Base-by-base conservation (phyloP, 2,888 invertebrate species). In the Steinernema hermaphroditum region DNA sequence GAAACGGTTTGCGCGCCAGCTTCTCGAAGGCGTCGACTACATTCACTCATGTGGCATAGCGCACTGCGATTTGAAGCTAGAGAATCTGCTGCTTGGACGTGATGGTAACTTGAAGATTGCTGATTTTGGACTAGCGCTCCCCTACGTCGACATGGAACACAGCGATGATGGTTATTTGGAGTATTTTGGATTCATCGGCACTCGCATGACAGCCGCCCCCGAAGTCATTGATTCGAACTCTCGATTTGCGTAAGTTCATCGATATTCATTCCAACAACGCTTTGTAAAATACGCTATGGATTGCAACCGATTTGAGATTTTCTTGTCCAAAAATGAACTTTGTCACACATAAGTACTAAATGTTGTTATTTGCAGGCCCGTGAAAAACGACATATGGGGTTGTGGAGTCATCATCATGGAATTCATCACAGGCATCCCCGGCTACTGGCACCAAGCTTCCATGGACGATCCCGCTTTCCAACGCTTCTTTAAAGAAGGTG, bases 61-160 rank as follows among this genome's bases (percentile, higher is more conserved):
- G 4, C 54, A 54, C 54, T 54, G 54, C 27, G 54, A 54, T 27
- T 6, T 54, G n/a, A 54, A 54, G 27, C 16, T 54, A 22, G 54
- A 54, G 27, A 54, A 54, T 24, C 27, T 54, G 22, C 54, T 54
- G 22, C 54, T 54, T 22, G 54, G 54, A 54, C 22, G 27, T 6
- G 46, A 74, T 22, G 81, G 81, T 12, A 9, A 72, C 27, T 79
- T 87, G 24, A 87, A 87, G 75, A 86, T 86, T 71, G 83, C 85
- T 2, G 86, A 86, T 74, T 86, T 86, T 71, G 86, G 86, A n/a
- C 77, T 86, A 22, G 54, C 54, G 6, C 54, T 54, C 6, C 54
- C 54, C 12, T 54, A 54, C 27, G 54, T 54, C 12, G 54, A 54
- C 27, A 19, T 54, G 9, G 27, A 54, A 22, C 4, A 54, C 27